Percentiles rank a stretch among this genome's conserved stretches.
Evolutionary conservation across 2,113 vertebrate species (phyloP).

Genomic region (Elephantulus edwardii): DNA sequence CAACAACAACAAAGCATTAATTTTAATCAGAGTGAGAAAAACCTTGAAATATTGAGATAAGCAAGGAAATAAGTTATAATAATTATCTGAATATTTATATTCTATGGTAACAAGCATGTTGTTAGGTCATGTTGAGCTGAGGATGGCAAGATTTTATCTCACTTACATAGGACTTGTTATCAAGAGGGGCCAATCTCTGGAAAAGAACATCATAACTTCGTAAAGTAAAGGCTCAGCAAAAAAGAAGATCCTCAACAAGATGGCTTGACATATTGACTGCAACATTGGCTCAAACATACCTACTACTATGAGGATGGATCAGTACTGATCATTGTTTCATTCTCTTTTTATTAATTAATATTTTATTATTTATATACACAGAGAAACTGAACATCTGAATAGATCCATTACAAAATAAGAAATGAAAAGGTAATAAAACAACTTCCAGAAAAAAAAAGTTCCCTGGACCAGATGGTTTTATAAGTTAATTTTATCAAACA

Average conservation of each 20-base stretch:
- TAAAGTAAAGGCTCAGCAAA: neutral
- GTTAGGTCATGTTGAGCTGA: neutral
- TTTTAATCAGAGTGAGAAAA: neutral
- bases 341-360: too few relatives aligned
- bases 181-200: neutral
- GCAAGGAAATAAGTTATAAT: slow-evolving; percentile 23
- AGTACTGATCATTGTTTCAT: neutral
- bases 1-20: too few relatives aligned
- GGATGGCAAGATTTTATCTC: neutral
- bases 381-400: too few relatives aligned
- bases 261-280: neutral
- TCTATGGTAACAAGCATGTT: neutral
- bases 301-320: neutral
- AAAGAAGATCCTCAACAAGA: neutral
- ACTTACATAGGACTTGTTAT: neutral
- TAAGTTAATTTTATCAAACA: too few relatives aligned
- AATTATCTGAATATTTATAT: neutral
- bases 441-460: too few relatives aligned
- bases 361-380: too few relatives aligned
- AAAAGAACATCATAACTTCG: neutral
- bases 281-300: neutral
- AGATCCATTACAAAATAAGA: too few relatives aligned
- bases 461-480: too few relatives aligned
- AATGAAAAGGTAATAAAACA: too few relatives aligned
- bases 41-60: neutral